Conservation (phyloP, 53 echinoderm and acorn worm genomes). For the Zoroaster sp. region DNA sequence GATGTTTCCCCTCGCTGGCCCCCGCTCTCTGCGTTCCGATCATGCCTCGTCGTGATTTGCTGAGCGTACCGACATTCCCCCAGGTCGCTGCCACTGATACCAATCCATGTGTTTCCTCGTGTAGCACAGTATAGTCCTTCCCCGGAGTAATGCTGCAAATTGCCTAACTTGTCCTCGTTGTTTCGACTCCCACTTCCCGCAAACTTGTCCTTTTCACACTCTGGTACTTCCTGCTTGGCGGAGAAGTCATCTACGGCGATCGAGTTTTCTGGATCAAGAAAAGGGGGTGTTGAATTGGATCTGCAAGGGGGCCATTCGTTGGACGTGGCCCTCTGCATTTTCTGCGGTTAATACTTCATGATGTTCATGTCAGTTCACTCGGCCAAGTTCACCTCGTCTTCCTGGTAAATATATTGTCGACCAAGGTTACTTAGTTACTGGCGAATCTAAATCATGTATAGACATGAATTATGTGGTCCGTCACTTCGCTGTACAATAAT, state of each 20-base stretch:
- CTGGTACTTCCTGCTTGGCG: not conserved
- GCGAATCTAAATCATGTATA: not conserved
- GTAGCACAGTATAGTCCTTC: not conserved
- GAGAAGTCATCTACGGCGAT: not conserved
- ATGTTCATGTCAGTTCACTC: not conserved
- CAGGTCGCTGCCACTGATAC: not conserved
- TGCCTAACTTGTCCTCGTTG: not conserved
- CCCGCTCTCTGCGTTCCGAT: conserved; percentile 34
- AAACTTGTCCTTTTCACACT: not conserved
- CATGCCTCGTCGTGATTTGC: conserved; percentile 56
- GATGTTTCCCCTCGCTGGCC: conserved; percentile 39
- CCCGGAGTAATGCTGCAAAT: not conserved
- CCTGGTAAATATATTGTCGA: not conserved
- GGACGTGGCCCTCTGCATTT: conserved; percentile 25
- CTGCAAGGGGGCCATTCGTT: conserved; percentile 39
- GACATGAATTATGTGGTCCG: not conserved
- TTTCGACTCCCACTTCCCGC: not conserved
- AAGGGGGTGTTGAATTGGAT: conserved; percentile 32
- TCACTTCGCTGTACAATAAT: not conserved
- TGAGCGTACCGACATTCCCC: not conserved
- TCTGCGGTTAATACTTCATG: not conserved
- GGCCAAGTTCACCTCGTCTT: not conserved
- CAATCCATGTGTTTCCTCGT: not conserved
- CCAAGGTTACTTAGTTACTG: conserved; percentile 9
- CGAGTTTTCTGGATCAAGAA: conserved; percentile 18